A percentile compares a stretch with the other conserved stretches of the same genome.
Conservation (phyloP, 2,797 vertebrate species). For the Pseudochirops corinnae region DNA sequence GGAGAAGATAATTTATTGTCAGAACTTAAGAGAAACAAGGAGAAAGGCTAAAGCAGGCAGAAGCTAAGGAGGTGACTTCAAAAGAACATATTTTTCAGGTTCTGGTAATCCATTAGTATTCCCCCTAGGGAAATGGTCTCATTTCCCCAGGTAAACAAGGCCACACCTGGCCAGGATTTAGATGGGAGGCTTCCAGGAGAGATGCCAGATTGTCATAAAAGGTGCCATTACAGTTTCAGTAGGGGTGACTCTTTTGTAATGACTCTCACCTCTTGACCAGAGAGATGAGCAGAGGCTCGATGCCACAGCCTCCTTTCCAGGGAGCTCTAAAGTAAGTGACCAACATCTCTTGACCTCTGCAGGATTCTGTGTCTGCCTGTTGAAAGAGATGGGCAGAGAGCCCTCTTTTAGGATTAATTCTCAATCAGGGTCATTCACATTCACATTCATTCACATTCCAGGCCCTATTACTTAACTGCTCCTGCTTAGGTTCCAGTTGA, state of each 20-base stretch:
- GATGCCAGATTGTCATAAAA: not conserved
- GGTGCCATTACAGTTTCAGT: not conserved
- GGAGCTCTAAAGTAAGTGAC: not conserved
- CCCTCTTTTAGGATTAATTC: not conserved
- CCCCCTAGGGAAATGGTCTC: not conserved
- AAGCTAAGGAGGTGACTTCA: conserved; percentile 12
- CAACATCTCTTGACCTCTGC: not conserved
- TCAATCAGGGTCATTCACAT: conserved; percentile 43
- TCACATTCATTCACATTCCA: conserved; percentile 28
- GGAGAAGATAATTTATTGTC: not conserved
- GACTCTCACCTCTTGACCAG: not conserved
- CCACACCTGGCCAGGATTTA: not conserved
- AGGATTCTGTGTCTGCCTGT: not conserved
- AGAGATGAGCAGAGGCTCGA: not conserved
- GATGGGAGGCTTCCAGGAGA: conserved; percentile 17
- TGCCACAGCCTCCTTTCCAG: not conserved
- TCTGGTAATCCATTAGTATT: not conserved
- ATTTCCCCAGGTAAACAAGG: not conserved
- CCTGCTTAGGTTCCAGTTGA: not conserved
- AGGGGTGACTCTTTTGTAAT: not conserved
- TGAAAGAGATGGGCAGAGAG: conserved; percentile 35
- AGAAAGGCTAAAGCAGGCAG: conserved; percentile 18
- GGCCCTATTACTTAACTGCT: conserved; percentile 32
- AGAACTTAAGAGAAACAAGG: conserved; percentile 20
- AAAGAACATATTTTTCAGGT: not conserved